These are phyloP conservation scores for Axinella damicornis DNA, from an alignment of 37 sponge, comb jelly and placozoan species.

Conservation along the genomic window DNA sequence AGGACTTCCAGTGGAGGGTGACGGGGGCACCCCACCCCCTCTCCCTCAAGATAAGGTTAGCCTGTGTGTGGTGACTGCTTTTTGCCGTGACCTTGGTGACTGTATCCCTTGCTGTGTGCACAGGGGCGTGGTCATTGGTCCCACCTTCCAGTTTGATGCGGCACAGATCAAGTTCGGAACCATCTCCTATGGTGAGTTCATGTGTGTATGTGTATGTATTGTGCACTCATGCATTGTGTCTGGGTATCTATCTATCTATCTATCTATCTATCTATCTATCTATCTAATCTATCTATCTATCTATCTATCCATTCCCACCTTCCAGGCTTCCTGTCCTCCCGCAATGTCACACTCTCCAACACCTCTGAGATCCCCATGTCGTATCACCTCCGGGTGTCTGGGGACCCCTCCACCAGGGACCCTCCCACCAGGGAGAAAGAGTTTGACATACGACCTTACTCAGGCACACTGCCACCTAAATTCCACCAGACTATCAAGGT, in stretches of 20 bases:
- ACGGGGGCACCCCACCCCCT: constrained; percentile 76
- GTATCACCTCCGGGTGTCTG: constrained; percentile 71
- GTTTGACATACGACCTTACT: constrained; percentile 76
- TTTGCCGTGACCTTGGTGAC: neutral
- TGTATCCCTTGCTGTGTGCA: neutral
- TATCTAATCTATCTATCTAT: no score
- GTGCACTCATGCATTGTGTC: no score
- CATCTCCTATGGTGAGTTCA: constrained; percentile 86
- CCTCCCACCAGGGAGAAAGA: constrained; percentile 21
- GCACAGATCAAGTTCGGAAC: constrained; percentile 83
- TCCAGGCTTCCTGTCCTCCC: constrained; percentile 72
- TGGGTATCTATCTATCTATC: no score
- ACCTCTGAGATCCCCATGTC: constrained; percentile 94
- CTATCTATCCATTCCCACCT: no score
- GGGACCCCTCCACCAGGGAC: neutral
- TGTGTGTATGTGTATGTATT: neutral
- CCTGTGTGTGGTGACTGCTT: neutral
- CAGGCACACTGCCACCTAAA: constrained; percentile 78
- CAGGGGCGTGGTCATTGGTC: constrained; percentile 91
- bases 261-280: no score
- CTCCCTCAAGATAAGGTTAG: constrained; percentile 70
- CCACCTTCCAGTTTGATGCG: constrained; percentile 91
- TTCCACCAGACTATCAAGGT: constrained; percentile 59
- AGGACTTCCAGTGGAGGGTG: constrained; percentile 84
- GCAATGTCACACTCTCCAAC: constrained; percentile 80